A percentile compares a stretch with the other conserved stretches of the same genome.
These are phyloP conservation scores for Laticauda colubrina DNA, from an alignment of 2,113 vertebrate species.

Conservation along the genomic window DNA sequence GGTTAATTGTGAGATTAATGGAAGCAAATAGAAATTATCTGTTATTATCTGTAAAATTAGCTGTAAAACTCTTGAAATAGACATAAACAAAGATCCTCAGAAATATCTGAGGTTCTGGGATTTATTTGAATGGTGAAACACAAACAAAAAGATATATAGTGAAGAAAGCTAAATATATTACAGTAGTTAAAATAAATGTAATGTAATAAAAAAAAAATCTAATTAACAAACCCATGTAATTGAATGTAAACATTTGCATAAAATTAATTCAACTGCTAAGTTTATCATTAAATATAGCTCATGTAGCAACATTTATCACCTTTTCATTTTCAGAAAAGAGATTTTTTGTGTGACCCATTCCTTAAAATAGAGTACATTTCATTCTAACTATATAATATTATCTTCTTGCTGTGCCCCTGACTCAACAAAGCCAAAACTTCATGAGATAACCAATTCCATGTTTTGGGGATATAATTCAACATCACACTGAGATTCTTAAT, in stretches of 20 bases:
- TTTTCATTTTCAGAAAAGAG: not conserved
- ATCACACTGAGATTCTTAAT: not conserved
- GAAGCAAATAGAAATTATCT: not conserved
- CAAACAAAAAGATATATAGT: not conserved
- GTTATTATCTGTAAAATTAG: not conserved
- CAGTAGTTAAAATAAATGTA: not conserved
- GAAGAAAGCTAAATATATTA: not conserved
- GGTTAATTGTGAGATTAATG: not conserved
- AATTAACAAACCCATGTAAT: not conserved
- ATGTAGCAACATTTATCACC: not conserved
- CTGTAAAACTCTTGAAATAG: not conserved
- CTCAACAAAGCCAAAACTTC: not conserved
- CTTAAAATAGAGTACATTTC: not conserved
- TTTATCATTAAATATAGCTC: not conserved
- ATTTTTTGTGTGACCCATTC: not conserved
- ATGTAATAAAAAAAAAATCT: not conserved
- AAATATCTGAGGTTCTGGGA: not conserved
- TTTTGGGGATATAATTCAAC: not conserved
- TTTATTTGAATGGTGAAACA: not conserved
- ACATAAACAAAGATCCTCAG: not conserved
- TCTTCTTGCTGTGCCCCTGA: not conserved
- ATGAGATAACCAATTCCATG: not conserved
- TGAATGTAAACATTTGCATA: not conserved
- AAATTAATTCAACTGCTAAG: not conserved
- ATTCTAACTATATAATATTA: not conserved